Evolutionary conservation across 2,113 vertebrate genomes (phyloP).

Genomic region (Carollia perspicillata): DNA sequence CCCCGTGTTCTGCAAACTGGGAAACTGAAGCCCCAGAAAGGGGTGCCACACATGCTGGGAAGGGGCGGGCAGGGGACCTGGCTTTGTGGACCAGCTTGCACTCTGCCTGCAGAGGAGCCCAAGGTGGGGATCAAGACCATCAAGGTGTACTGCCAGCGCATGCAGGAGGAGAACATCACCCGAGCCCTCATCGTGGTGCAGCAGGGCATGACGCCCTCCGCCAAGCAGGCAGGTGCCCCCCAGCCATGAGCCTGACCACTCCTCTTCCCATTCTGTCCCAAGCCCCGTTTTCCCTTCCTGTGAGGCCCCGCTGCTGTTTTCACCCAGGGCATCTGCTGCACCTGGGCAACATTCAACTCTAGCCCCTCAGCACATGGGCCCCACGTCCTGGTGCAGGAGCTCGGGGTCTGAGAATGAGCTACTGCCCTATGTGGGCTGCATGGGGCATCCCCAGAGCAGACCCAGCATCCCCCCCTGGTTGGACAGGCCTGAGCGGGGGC

Average conservation of each 20-base stretch:
- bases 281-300: background rate
- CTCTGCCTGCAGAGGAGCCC: slow-evolving; percentile 88
- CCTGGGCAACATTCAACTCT: too few species aligned
- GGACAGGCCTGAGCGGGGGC: background rate
- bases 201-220: slow-evolving; percentile 98
- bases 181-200: slow-evolving; percentile 96
- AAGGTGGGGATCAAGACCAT: slow-evolving; percentile 99
- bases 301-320: background rate
- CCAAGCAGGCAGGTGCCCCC: slow-evolving; percentile 88
- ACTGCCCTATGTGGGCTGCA: background rate
- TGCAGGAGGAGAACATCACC: slow-evolving; percentile 99
- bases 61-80: accelerated
- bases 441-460: background rate
- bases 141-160: slow-evolving; percentile 98
- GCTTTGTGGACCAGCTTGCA: accelerated
- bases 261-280: background rate
- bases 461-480: background rate
- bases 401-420: background rate
- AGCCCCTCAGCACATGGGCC: too few species aligned
- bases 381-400: accelerated
- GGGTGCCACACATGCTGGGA: too few species aligned
- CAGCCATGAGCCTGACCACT: background rate
- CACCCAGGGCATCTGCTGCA: background rate
- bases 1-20: accelerated
- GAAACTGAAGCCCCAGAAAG: background rate